Evolutionary conservation across 2,113 vertebrate species (phyloP).

Genomic region (Microtus oregoni): DNA sequence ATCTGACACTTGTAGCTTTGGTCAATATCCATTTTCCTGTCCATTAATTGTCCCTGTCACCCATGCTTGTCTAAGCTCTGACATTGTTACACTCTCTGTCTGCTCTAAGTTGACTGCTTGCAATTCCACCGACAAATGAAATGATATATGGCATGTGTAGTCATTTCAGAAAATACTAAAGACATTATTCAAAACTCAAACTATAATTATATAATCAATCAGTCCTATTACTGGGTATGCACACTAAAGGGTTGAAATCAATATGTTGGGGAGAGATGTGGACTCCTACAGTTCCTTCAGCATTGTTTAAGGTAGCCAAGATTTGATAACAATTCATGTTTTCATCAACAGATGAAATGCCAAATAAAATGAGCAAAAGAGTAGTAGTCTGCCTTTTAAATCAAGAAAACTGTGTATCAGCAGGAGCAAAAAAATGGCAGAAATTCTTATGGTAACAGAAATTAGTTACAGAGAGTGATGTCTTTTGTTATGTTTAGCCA

Average conservation of each 20-base stretch:
- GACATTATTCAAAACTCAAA: background rate
- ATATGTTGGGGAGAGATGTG: no score
- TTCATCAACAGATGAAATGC: background rate
- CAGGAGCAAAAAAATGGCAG: no score
- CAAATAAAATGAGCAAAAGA: background rate
- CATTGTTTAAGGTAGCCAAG: background rate
- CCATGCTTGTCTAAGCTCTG: background rate
- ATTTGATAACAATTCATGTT: background rate
- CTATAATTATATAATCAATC: background rate
- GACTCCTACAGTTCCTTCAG: background rate
- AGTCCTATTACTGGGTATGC: background rate
- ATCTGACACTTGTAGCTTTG: background rate
- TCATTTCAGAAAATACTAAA: background rate
- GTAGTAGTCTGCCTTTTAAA: background rate
- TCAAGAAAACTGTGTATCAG: background rate
- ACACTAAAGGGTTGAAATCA: background rate
- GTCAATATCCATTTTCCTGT: background rate
- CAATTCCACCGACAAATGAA: background rate
- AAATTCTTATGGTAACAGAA: background rate
- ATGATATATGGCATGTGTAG: background rate
- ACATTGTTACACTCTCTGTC: background rate
- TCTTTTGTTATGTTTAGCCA: background rate
- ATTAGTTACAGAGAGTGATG: no score
- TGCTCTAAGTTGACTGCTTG: background rate
- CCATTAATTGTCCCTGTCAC: rapidly evolving